Percentiles rank a stretch among this genome's conserved stretches.
These are phyloP conservation scores for Laticauda laticaudata DNA, from an alignment of 2,113 vertebrate species.

Conservation along the genomic window DNA sequence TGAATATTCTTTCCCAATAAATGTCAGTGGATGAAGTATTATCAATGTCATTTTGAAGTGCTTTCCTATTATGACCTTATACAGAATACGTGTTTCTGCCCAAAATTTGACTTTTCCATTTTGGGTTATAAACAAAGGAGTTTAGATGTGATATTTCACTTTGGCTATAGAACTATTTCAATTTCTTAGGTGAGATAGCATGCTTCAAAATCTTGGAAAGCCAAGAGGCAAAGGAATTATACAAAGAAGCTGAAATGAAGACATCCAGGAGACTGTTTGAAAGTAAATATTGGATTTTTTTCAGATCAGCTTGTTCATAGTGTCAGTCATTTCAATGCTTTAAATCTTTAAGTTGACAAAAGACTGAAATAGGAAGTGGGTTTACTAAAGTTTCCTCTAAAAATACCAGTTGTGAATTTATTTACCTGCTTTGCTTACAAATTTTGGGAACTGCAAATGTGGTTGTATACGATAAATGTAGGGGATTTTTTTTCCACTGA, in stretches of 20 bases:
- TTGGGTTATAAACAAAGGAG: not conserved
- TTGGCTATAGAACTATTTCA: not conserved
- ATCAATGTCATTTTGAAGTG: not conserved
- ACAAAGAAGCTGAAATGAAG: not conserved
- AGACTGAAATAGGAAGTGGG: slow-evolving; percentile 14
- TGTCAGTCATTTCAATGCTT: not conserved
- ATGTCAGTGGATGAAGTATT: not conserved
- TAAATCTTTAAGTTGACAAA: slow-evolving; percentile 1
- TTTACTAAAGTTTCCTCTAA: not conserved
- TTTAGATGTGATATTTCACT: not conserved
- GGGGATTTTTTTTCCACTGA: not conserved
- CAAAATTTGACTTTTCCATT: not conserved
- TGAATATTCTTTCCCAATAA: not conserved
- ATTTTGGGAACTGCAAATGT: not conserved
- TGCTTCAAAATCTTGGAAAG: not conserved
- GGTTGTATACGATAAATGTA: not conserved
- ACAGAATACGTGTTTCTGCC: not conserved
- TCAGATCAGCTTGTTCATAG: not conserved
- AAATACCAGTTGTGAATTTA: not conserved
- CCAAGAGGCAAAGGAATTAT: not conserved
- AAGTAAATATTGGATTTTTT: not conserved
- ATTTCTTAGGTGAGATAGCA: not conserved
- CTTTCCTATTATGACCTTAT: not conserved
- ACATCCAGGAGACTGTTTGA: not conserved
- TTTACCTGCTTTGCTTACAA: not conserved